Conservation (phyloP, 2,113 vertebrate genomes). For the Xiphophorus couchianus region DNA sequence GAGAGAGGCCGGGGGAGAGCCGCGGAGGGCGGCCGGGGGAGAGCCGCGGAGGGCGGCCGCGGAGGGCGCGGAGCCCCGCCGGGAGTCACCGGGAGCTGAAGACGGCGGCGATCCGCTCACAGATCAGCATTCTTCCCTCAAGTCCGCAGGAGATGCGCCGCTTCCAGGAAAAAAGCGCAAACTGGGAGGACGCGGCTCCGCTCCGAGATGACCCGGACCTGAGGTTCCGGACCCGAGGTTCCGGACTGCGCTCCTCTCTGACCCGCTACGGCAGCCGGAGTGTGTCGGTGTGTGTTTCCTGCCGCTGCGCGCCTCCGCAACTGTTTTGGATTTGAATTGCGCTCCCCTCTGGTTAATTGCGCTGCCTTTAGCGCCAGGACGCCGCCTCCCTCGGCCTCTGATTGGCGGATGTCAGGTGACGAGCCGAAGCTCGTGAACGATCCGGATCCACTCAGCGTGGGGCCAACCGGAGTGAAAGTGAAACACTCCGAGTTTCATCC, state of each 20-base stretch:
- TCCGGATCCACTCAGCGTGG: neutral
- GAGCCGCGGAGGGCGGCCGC: conserved; percentile 14
- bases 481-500: too few relatives aligned
- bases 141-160: neutral
- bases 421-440: neutral
- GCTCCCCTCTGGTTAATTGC: conserved; percentile 88
- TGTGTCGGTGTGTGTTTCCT: conserved; percentile 17
- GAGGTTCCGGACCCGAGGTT: neutral
- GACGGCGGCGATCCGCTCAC: conserved; percentile 48
- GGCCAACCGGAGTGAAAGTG: neutral
- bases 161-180: neutral
- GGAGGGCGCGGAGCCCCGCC: conserved; percentile 7
- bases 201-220: conserved; percentile 21
- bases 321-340: conserved; percentile 85
- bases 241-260: conserved; percentile 11
- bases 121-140: conserved; percentile 42
- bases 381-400: conserved; percentile 65
- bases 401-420: conserved; percentile 65
- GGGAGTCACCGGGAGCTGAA: conserved; percentile 27
- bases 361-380: conserved; percentile 71
- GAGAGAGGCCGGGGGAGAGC: conserved; percentile 20
- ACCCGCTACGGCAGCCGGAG: neutral
- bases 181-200: neutral
- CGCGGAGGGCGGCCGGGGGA: conserved; percentile 10
- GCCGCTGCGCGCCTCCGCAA: conserved; percentile 33